Evolutionary conservation across 2,888 invertebrate genomes (phyloP).

Genomic region (Sipha maydis): DNA sequence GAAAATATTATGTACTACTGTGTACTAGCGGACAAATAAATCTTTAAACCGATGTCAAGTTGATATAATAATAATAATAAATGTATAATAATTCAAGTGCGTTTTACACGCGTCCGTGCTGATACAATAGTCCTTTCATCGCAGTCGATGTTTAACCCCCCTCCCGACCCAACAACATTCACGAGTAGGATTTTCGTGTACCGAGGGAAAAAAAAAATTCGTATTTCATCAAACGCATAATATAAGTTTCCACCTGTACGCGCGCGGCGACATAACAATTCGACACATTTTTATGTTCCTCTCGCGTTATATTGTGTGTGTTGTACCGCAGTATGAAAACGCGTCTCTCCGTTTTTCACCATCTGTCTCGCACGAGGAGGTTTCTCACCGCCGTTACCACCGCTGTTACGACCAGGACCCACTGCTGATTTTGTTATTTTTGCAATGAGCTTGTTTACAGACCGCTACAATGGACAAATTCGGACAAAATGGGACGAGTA

Average conservation of each 20-base stretch:
- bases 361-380: constrained; percentile 16
- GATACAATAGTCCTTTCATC: background rate
- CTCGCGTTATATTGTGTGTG: background rate
- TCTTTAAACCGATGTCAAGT: constrained; percentile 32
- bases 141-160: too few species aligned
- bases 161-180: too few species aligned
- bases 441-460: constrained; percentile 57
- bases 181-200: too few species aligned
- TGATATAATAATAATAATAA: constrained; percentile 10
- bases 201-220: background rate
- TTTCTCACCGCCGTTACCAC: background rate
- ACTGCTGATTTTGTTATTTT: constrained; percentile 59
- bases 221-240: background rate
- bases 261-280: constrained; percentile 36
- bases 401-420: constrained; percentile 20
- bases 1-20: background rate
- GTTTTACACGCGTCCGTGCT: background rate
- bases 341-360: background rate
- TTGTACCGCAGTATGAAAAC: constrained; percentile 4
- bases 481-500: background rate
- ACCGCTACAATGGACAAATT: constrained; percentile 28
- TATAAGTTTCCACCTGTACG: constrained; percentile 42
- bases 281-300: constrained; percentile 38
- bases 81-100: constrained; percentile 24
- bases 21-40: background rate